Base-by-base conservation (phyloP, 2,797 vertebrate genomes). In the Epinephelus coioides region DNA sequence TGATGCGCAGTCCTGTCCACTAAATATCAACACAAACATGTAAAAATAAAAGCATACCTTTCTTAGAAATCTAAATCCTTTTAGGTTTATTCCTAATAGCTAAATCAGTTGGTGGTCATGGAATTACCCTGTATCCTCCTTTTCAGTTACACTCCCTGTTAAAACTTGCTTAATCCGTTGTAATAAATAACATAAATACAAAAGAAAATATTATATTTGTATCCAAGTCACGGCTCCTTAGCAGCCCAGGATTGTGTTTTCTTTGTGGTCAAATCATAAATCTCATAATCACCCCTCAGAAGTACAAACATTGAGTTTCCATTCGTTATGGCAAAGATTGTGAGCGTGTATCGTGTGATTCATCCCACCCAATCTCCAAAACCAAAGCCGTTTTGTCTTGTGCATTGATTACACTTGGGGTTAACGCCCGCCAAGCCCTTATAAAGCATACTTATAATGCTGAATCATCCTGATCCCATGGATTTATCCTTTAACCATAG, bases 401-500 rank as follows among this genome's bases (percentile, higher is more conserved):
- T 69, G 21, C 78, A 70, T 81, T 84, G 47, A 82, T 89, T 78
- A 69, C 55, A 75, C 23, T 76, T 27, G 11, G 43, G 55, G 40
- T 76, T 81, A 73, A 72, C 14, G 18, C 72, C 70, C 19, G 1
- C 27, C 68, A 66, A 84, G 65, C 54, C 77, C 25, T 69, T 70
- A 69, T 60, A 57, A 72, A 74, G 14, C 43, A 67, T 46, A 65
- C 30, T 70, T 25, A 46, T 72, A 88, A 86, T 64, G 73, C 78
- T 66, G 77, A 90, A 61, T 89, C 86, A 70, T 80, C 60, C 59
- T 82, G 89, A 91, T 90, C 87, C 79, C 49, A 62, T 5, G 69
- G 73, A 64, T 88, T 90, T 82, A 84, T 75, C 77, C 82, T 80
- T 82, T 81, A 79, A 71, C 67, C 81, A 57, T 10, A n/a, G 44